Base-by-base conservation (phyloP, 2,888 invertebrate species). In the Bugula neritina region DNA sequence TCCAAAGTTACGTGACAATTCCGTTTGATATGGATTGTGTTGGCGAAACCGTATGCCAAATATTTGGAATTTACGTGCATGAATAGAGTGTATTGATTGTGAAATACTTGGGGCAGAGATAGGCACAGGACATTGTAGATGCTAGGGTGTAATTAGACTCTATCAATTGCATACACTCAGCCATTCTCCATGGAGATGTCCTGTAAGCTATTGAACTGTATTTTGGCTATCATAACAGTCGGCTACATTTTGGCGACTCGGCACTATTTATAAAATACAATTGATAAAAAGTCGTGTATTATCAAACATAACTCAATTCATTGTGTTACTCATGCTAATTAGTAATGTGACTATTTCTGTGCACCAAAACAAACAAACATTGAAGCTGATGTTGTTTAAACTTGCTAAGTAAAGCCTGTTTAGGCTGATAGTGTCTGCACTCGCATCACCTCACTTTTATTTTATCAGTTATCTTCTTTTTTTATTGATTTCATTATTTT, bases 71-170 rank as follows among this genome's bases (percentile, higher is more conserved):
- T 43, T 43, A 5, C 17, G 17, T 5, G 10, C 10, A 5, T 43
- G 43, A 63, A 63, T 63, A 63, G 63, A 63, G 25, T 13, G n/a
- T 63, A 63, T 63, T 63, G 63, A 63, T 63, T 43, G 43, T 43
- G 17, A 43, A 43, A 43, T 5, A 43, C 10, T 43, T 10, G 17
- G 17, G 17, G 43, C 5, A 10, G 43, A 43, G 43, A 43, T 43
- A 17, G 5, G 43, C n/a, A n/a, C 10, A 43, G 43, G 17, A 43
- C 17, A 43, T 43, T 10, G 10, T 43, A 43, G 5, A 17, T 43
- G 10, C 43, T 17, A 43, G 17, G 5, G 43, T 43, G 43, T 43
- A 43, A 43, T 43, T 17, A 17, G 43, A 43, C 43, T 43, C 43
- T 17, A 43, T n/a, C 43, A 17, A 43, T 43, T 43, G 43, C 43